Base-by-base conservation (phyloP, 2,113 vertebrate species). In the Paedocypris sp. region DNA sequence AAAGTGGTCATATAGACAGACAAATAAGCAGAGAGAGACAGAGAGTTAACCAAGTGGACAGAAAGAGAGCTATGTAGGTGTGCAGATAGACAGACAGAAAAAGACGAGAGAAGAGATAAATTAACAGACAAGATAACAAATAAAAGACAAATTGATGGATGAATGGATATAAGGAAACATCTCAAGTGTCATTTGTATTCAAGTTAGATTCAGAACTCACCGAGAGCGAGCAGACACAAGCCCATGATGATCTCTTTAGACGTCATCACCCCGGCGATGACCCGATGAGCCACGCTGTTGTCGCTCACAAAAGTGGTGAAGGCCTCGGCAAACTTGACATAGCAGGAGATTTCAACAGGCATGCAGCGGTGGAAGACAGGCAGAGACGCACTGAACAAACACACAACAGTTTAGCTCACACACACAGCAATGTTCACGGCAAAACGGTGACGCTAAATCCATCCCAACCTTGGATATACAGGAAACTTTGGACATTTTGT, bases 201-300 rank as follows among this genome's bases (percentile, higher is more conserved):
- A 25, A 4, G 42, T 23, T 23, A 12, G 3, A 20, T 20, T 43
- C 18, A 3, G 2, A 20, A 10, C 26, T 53, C 89, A 99, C 95
- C 94, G 85, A 99, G 85, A 76, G 95, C 91, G 71, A 98, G 88
- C 73, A 97, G 73, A 80, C 95, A 99, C 78, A 98, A 90, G 79
- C 90, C 93, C 86, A 98, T 88, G 83, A 99, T 99, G 83, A 95
- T 94, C 83, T 97, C 94, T 88, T 94, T 99, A 88, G 93, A 97
- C 85, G 91, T 90, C 92, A 98, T 89, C 82, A 99, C 89, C 75
- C 95, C 93, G 67, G 90, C 86, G 74, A 93, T 84, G 81, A 97
- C 85, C 73, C 91, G 88, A 74, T 92, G 90, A 81, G 97, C 81
- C 77, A 89, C 84, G 67, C 83, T 94, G 90, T 93, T 93, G 87